phyloP scores from a whole-genome alignment of 2,797 vertebrate species.

The Dryobates pubescens region DNA sequence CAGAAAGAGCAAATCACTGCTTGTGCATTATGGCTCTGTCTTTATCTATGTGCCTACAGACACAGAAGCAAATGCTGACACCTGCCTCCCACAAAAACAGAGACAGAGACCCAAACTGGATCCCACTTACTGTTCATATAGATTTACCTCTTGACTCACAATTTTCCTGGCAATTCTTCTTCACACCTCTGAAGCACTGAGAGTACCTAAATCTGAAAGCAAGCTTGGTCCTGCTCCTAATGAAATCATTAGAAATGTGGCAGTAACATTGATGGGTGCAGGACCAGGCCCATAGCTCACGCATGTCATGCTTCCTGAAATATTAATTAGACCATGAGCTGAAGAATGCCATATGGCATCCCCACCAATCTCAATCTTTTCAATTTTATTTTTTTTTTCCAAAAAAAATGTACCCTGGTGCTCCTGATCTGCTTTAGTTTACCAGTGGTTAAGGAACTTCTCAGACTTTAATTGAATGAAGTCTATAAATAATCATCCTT shows the following conservation, averaged over 20 bases:
- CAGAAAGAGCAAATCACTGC: neutral
- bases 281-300: neutral
- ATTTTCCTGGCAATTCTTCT: neutral
- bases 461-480: neutral
- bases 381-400: neutral
- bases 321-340: constrained; percentile 27
- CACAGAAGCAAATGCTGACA: neutral
- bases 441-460: neutral
- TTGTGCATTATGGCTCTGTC: neutral
- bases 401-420: neutral
- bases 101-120: neutral
- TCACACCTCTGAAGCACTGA: neutral
- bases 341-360: neutral
- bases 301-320: constrained; percentile 14
- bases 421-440: neutral
- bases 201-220: neutral
- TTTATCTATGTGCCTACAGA: neutral
- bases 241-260: constrained; percentile 30
- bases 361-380: neutral
- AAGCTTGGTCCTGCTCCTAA: constrained; percentile 48
- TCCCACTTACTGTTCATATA: neutral
- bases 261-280: constrained; percentile 13
- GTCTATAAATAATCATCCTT: constrained; percentile 2
- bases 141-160: neutral
- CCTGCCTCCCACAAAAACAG: neutral